These are phyloP conservation scores for Atractosteus spatula DNA, from an alignment of 2,113 vertebrate genomes.

Conservation along the genomic window DNA sequence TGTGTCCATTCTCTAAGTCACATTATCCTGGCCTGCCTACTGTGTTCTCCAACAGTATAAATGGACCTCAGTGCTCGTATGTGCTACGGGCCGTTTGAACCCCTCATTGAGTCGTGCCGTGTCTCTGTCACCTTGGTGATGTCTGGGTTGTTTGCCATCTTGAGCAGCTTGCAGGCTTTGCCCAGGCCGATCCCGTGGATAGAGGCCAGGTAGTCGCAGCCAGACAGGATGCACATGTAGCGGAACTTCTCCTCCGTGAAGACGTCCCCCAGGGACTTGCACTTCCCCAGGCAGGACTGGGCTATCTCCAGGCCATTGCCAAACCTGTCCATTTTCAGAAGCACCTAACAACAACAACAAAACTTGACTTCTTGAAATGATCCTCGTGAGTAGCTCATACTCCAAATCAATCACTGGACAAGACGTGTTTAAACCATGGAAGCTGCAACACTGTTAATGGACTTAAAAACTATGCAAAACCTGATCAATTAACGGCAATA, in stretches of 20 bases:
- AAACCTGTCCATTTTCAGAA: conserved; percentile 94
- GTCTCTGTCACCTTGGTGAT: conserved; percentile 78
- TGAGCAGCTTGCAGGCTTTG: conserved; percentile 91
- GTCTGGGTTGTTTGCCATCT: conserved; percentile 87
- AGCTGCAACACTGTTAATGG: too few relatives aligned
- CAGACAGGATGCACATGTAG: conserved; percentile 97
- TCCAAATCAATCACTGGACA: too few relatives aligned
- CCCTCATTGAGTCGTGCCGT: too few relatives aligned
- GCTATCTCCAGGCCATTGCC: conserved; percentile 92
- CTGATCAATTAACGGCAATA: too few relatives aligned
- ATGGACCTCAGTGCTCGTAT: too few relatives aligned
- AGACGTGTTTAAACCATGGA: too few relatives aligned
- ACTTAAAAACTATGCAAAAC: too few relatives aligned
- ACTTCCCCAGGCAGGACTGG: conserved; percentile 82
- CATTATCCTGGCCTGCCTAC: too few relatives aligned
- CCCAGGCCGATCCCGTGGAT: conserved; percentile 89
- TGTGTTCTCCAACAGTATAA: too few relatives aligned
- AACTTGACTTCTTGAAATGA: background rate
- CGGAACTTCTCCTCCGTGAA: conserved; percentile 97
- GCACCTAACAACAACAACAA: conserved; percentile 67
- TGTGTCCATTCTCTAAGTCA: too few relatives aligned
- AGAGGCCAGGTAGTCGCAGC: conserved; percentile 95
- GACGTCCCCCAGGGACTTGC: conserved; percentile 81
- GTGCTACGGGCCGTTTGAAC: too few relatives aligned
- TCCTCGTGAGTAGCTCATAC: too few relatives aligned